Conservation (phyloP, 2,113 vertebrate species). For the Pseudolaguvia tuberculata region DNA sequence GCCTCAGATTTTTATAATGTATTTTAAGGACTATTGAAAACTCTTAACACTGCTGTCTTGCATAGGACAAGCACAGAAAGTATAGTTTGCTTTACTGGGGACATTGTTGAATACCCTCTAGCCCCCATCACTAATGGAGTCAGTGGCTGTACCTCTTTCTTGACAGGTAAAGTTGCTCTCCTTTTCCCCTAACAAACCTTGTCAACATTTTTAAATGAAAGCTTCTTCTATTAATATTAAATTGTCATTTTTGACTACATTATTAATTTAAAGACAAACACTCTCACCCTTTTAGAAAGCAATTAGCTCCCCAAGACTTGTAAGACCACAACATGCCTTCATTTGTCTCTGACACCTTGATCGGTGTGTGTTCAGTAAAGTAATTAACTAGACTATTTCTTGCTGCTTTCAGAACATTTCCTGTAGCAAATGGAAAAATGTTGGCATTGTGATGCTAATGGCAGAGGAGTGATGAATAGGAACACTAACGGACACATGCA, state of each 20-base stretch:
- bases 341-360: conserved; percentile 32
- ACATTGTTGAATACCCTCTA: too few relatives aligned
- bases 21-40: too few relatives aligned
- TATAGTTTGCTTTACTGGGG: too few relatives aligned
- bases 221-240: too few relatives aligned
- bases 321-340: conserved; percentile 20
- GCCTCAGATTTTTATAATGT: too few relatives aligned
- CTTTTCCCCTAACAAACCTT: too few relatives aligned
- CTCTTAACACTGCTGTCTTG: too few relatives aligned
- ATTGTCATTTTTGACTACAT: background rate
- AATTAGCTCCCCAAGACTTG: conserved; percentile 23
- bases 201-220: too few relatives aligned
- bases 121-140: too few relatives aligned
- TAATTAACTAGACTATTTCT: conserved; percentile 32
- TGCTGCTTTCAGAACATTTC: conserved; percentile 23
- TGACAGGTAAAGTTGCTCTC: too few relatives aligned
- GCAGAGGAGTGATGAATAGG: conserved; percentile 31
- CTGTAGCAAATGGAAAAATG: conserved; percentile 33
- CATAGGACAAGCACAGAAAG: too few relatives aligned
- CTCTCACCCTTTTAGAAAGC: conserved; percentile 1
- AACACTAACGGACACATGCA: conserved; percentile 33
- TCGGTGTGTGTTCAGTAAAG: conserved; percentile 15
- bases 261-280: background rate
- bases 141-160: too few relatives aligned
- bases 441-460: conserved; percentile 46